Evolutionary conservation across 1,140 invertebrate species (phyloP).

Genomic region (Pseudomyrmex cubaensis): DNA sequence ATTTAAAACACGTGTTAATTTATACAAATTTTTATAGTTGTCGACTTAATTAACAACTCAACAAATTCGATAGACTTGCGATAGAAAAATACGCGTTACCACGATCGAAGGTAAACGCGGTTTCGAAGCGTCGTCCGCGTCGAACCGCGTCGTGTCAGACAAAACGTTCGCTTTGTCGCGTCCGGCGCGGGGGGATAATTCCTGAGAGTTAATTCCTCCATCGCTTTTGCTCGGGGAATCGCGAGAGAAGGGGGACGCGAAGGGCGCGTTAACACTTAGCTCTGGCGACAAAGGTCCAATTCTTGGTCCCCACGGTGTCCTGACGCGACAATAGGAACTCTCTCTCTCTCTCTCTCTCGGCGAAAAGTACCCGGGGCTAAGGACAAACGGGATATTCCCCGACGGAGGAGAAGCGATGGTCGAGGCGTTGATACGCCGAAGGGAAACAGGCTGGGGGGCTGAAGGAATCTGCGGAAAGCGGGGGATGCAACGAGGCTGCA

Average conservation of each 20-base stretch:
- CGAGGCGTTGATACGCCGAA: conserved; percentile 66
- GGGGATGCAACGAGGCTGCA: conserved; percentile 78
- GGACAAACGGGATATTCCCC: conserved; percentile 62
- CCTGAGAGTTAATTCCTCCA: conserved; percentile 80
- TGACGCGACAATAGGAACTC: conserved; percentile 78
- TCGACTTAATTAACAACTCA: background rate
- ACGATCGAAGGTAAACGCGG: conserved; percentile 1
- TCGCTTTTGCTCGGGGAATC: conserved; percentile 47
- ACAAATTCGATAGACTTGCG: background rate
- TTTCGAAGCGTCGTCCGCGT: conserved; percentile 31
- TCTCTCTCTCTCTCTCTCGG: conserved; percentile 30
- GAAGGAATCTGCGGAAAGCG: conserved; percentile 69
- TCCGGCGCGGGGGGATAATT: conserved; percentile 75
- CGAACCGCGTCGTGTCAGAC: conserved; percentile 53
- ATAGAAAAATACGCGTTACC: background rate
- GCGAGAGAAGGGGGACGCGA: conserved; percentile 54
- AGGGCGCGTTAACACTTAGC: conserved; percentile 81
- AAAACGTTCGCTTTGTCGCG: conserved; percentile 63
- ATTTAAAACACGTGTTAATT: too few species aligned
- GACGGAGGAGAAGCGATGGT: conserved; percentile 65
- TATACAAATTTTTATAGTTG: too few species aligned
- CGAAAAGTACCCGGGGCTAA: conserved; percentile 79
- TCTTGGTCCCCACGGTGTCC: conserved; percentile 75
- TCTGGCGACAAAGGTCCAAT: conserved; percentile 81
- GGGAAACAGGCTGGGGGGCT: conserved; percentile 56